A percentile compares a stretch with the other conserved stretches of the same genome.
Evolutionary conservation across 1,140 invertebrate genomes (phyloP).

Genomic region (Ceratoteleas bidentatus): DNA sequence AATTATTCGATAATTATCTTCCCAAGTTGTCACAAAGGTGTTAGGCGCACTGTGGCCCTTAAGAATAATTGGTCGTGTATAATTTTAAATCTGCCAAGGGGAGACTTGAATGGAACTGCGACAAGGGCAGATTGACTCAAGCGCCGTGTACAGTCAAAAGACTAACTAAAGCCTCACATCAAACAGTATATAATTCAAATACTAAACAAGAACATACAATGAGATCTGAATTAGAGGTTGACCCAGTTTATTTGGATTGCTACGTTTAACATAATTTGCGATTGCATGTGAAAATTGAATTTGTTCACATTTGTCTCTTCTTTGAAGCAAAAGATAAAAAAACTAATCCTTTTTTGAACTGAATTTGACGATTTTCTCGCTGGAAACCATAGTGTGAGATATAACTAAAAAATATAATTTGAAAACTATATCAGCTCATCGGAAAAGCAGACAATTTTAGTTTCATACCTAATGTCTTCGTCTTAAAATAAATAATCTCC

Average conservation of each 20-base stretch:
- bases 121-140: slow-evolving; percentile 47
- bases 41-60: neutral
- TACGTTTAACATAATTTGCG: slow-evolving; percentile 34
- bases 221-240: slow-evolving; percentile 48
- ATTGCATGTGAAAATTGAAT: slow-evolving; percentile 30
- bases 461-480: too few relatives aligned
- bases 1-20: slow-evolving; percentile 6
- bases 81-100: slow-evolving; percentile 31
- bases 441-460: too few relatives aligned
- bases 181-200: slow-evolving; percentile 55
- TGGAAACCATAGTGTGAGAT: too few relatives aligned
- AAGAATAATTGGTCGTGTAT: slow-evolving; percentile 38
- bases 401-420: too few relatives aligned
- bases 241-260: slow-evolving; percentile 41
- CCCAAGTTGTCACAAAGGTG: neutral
- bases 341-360: too few relatives aligned
- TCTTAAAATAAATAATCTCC: too few relatives aligned
- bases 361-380: too few relatives aligned
- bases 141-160: slow-evolving; percentile 41
- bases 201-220: slow-evolving; percentile 44
- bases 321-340: too few relatives aligned
- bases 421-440: too few relatives aligned
- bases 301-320: too few relatives aligned
- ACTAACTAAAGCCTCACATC: slow-evolving; percentile 41
- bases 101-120: slow-evolving; percentile 16